A percentile compares a stretch with the other conserved stretches of the same genome.
phyloP scores from a whole-genome alignment of 2,888 invertebrate genomes.

The Hypena proboscidalis region DNA sequence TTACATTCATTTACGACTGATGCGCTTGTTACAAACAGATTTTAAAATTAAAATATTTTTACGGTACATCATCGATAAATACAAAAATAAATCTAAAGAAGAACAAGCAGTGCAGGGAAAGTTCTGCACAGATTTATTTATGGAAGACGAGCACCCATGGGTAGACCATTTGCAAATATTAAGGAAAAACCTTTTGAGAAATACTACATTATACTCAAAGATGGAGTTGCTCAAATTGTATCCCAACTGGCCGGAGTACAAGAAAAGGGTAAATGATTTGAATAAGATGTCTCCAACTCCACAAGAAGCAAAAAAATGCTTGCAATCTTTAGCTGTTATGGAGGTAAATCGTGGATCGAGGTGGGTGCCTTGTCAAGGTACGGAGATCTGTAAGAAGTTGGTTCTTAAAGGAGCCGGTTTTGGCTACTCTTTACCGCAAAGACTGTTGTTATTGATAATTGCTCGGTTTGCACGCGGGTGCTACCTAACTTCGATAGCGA shows the following conservation, averaged over 20 bases:
- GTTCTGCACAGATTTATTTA: not conserved
- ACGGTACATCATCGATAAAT: not conserved
- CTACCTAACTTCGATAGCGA: no score
- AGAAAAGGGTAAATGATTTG: not conserved
- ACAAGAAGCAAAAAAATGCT: not conserved
- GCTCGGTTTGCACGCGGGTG: not conserved
- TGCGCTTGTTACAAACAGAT: not conserved
- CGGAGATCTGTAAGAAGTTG: not conserved
- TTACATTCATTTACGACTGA: not conserved
- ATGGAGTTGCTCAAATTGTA: not conserved
- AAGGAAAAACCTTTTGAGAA: not conserved
- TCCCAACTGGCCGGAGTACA: not conserved
- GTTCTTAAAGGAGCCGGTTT: not conserved
- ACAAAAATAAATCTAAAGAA: not conserved
- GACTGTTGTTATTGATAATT: not conserved
- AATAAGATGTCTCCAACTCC: not conserved
- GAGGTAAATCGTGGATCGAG: not conserved
- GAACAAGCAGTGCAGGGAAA: not conserved
- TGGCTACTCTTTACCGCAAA: not conserved
- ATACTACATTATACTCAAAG: not conserved
- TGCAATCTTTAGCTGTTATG: not conserved
- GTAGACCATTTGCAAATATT: not conserved
- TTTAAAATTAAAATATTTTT: not conserved
- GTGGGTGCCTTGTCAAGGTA: not conserved
- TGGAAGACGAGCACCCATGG: not conserved